Evolutionary conservation across 64 coral and sea anemone genomes (phyloP).

Genomic region (Montipora cactus): DNA sequence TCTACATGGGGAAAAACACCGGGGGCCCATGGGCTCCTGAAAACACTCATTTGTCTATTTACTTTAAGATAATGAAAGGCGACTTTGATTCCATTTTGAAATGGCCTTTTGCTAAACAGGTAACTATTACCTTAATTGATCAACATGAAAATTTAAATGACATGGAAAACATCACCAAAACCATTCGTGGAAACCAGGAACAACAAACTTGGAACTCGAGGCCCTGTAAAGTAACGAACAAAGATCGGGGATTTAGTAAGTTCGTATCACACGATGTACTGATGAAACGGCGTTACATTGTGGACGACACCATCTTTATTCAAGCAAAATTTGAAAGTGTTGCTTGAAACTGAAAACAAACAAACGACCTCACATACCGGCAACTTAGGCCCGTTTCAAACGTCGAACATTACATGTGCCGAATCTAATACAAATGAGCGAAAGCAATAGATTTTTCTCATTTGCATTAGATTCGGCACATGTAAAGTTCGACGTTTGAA

Average conservation of each 20-base stretch:
- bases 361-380: no score
- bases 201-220: neutral
- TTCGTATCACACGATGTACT: neutral
- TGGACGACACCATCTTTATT: constrained; percentile 6
- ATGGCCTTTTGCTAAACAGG: constrained; percentile 11
- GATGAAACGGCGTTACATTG: neutral
- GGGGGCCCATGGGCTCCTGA: no score
- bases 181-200: no score
- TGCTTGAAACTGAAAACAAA: no score
- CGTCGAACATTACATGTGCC: no score
- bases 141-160: neutral
- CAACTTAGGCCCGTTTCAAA: no score
- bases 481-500: no score
- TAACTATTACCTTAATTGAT: neutral
- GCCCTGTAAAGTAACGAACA: neutral
- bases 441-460: no score
- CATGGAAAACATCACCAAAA: neutral
- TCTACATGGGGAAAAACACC: neutral
- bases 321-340: neutral
- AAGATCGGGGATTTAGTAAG: neutral
- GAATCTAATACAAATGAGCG: no score
- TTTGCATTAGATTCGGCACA: no score
- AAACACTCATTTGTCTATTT: neutral
- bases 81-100: neutral
- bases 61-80: constrained; percentile 20